Base-by-base conservation (phyloP, 2,113 vertebrate genomes). In the Mirza zaza region DNA sequence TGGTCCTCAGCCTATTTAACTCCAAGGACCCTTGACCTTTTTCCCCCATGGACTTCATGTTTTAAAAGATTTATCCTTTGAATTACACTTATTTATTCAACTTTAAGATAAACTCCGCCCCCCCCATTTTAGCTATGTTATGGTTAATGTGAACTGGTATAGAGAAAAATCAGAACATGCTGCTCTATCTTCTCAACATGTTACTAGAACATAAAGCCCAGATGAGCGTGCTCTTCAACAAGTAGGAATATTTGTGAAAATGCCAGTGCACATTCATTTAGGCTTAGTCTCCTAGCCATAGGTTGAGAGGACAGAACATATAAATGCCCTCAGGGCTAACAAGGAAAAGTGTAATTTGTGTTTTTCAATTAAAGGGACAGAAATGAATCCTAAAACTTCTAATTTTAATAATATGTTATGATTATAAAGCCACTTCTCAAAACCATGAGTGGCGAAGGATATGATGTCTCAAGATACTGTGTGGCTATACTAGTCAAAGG, bases 11-110 rank as follows among this genome's bases (percentile, higher is more conserved):
- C 29, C 25, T 50, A 90, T 52, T 29, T 21, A 92, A 82, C 29
- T 88, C 12, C 67, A 85, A 89, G 29, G 57, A 71, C 9, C 17
- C 29, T 68, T 15, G 20, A 21, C 27, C 34, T 18, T 94, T 87
- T 52, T 57, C 73, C 90, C 17, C 14, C n/a, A 90, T 0, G n/a
- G 21, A 59, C 42, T 59, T 42, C 20, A 52, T 29, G 14, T 95
- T 86, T 91, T 68, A 83, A 91, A 93, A 84, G 14, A 75, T 59
- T 90, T 90, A 84, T 32, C 65, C 82, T 92, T 52, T 77, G 88
- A 81, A 84, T 76, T 87, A 77, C n/a, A 87, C 2, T 67, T 85
- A 71, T 34, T 81, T 11, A 86, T 39, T 75, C 27, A 70, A 85
- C 76, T 91, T 94, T 93, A 91, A 75, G 45, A 86, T n/a, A 12